Conservation (phyloP, 1,140 invertebrate genomes). For the Magallana angulata region DNA sequence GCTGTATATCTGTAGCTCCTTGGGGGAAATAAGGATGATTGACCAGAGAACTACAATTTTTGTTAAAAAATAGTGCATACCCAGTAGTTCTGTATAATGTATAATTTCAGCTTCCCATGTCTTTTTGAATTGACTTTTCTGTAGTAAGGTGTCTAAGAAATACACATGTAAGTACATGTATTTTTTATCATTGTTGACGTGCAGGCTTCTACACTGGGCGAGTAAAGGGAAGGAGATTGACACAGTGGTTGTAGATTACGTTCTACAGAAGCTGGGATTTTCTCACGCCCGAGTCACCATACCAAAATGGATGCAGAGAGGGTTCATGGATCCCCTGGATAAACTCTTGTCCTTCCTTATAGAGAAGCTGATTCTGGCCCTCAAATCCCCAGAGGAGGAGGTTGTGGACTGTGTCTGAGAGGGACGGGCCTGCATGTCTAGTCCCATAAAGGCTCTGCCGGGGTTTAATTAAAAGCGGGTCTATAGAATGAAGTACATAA, state of each 20-base stretch:
- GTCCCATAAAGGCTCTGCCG: neutral
- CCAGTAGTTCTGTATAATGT: too few species aligned
- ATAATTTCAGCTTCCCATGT: too few species aligned
- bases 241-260: constrained; percentile 98
- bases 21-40: too few species aligned
- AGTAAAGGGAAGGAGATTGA: constrained; percentile 90
- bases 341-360: constrained; percentile 77
- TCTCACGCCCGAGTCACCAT: constrained; percentile 98
- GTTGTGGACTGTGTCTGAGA: neutral
- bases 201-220: constrained; percentile 93
- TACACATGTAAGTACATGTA: too few species aligned
- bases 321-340: constrained; percentile 93
- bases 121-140: too few species aligned
- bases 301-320: constrained; percentile 99
- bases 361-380: constrained; percentile 72
- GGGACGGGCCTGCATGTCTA: neutral
- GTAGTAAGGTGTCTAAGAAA: too few species aligned
- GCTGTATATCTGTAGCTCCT: too few species aligned
- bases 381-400: constrained; percentile 69
- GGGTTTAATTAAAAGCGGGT: too few species aligned
- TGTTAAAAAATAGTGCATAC: too few species aligned
- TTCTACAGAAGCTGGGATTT: constrained; percentile 97
- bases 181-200: neutral
- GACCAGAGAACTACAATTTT: too few species aligned
- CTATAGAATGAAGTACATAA: too few species aligned